Evolutionary conservation across 2,797 vertebrate species (phyloP), one percentile per base, ranked within the genome.

Genomic region (Eurystomus glaucurus): DNA sequence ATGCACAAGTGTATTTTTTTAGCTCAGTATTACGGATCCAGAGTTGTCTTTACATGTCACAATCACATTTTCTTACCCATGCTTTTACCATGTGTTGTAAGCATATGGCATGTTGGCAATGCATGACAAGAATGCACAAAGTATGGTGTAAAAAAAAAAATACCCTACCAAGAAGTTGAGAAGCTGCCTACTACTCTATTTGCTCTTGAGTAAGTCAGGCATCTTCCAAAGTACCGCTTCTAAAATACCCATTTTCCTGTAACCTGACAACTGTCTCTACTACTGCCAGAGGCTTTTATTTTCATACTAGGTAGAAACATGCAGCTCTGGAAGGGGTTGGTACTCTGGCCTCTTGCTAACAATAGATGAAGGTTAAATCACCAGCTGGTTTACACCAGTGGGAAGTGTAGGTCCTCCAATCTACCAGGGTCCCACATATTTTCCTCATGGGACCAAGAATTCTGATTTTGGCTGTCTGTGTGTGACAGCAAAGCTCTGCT

Each of bases 21-120:
- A 96, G 60, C 87, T 91, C 78, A 83, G 55, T 68, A 89, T 95
- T 95, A 92, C 2, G 3, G 75, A 95, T 96, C 81, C 50, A 55
- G 85, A 95, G 61, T 93, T 96, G 89, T 95, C 94, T 97, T 97
- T 95, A 90, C 87, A 97, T 97, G 97, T 97, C 97, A 96, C 87
- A 96, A 90, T 95, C 96, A 91, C 94, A 95, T 97, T 97, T 95
- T 95, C 89, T 88, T 96, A 96, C 64, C 95, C 96, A 95, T 96
- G 94, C 94, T 96, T 95, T 97, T 95, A 94, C 96, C 97, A 97
- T 97, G 97, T 97, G 96, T 97, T 97, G 68, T 93, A 97, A 97
- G 95, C 97, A 97, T 97, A 97, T 97, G 97, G 97, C 95, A 97
- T 95, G 91, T 95, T 97, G 97, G 97, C 97, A 97, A 91, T 35